Evolutionary conservation across 2,888 invertebrate species (phyloP).

Genomic region (Lasioglossum villosulum): DNA sequence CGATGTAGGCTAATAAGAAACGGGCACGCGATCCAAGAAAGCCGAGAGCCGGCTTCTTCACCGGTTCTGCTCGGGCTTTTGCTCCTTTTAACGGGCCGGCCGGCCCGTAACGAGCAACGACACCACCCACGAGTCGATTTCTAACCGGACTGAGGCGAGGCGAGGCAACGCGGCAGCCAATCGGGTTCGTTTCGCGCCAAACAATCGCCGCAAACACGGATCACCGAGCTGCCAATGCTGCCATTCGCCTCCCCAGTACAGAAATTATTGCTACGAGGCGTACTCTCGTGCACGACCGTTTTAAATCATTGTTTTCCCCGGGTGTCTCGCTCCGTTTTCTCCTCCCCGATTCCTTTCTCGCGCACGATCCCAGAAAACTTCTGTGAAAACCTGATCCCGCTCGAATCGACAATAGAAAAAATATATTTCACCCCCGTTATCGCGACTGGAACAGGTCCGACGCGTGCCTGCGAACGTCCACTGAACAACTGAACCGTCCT

Average conservation of each 20-base stretch:
- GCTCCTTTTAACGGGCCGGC: conserved; percentile 38
- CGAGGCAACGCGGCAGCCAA: conserved; percentile 5
- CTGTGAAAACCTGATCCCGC: not conserved
- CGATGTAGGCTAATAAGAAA: conserved; percentile 64
- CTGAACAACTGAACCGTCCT: not conserved
- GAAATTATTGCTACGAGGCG: not conserved
- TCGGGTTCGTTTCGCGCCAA: conserved; percentile 19
- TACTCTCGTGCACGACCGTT: not conserved
- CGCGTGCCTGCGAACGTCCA: not conserved
- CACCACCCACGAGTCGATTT: conserved; percentile 52
- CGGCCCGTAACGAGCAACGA: conserved; percentile 55
- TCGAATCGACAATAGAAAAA: not conserved
- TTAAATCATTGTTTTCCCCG: not conserved
- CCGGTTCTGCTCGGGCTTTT: conserved; percentile 18
- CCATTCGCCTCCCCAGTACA: not conserved
- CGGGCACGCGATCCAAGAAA: conserved; percentile 65
- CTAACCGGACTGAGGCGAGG: conserved; percentile 39
- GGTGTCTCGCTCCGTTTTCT: too few relatives aligned
- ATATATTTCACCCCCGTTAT: not conserved
- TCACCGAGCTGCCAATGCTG: not conserved
- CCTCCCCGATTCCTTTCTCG: not conserved
- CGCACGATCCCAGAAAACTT: not conserved
- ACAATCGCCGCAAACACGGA: not conserved
- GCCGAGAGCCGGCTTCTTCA: conserved; percentile 48
- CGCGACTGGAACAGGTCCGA: not conserved